Base-by-base conservation (phyloP, 2,113 vertebrate species). In the Mormyrus iriodes region DNA sequence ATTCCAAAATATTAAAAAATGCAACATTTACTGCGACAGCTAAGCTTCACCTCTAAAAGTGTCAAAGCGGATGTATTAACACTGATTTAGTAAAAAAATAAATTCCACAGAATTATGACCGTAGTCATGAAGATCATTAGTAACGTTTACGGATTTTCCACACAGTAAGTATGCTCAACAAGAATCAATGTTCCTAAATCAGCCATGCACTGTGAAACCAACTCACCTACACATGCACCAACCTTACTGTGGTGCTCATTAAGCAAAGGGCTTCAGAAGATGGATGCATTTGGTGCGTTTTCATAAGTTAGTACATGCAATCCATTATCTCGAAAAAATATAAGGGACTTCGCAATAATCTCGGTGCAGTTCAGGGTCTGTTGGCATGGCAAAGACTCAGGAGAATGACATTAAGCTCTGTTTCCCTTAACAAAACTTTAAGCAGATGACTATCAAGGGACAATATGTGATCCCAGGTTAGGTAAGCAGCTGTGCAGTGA, bases 361-460 rank as follows among this genome's bases (percentile, higher is more conserved):
- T n/a, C n/a, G n/a, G n/a, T n/a, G n/a, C n/a, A n/a, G n/a, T n/a
- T n/a, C n/a, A n/a, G n/a, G n/a, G n/a, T n/a, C n/a, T n/a, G n/a
- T n/a, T n/a, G n/a, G n/a, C n/a, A n/a, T n/a, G n/a, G 61, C n/a
- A 69, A 27, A 65, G n/a, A 13, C n/a, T 31, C 10, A 13, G 61
- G n/a, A 69, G 61, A 69, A 69, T 69, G 61, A 69, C 12, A 69
- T 69, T 13, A 69, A 69, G 10, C 61, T 69, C 58, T 0, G 61
- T 69, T 69, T 69, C n/a, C n/a, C 61, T 69, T 31, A 69, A 31
- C n/a, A 69, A 85, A 85, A 85, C 46, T 46, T 85, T 24, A 85
- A 85, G 27, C 24, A 85, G 24, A 24, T 12, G 21, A 86, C 49
- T 53, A 39, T 51, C n/a, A 35, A 31, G 48, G n/a, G 84, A 31